Evolutionary conservation across 2,113 vertebrate genomes (phyloP).

Genomic region (Castor canadensis): DNA sequence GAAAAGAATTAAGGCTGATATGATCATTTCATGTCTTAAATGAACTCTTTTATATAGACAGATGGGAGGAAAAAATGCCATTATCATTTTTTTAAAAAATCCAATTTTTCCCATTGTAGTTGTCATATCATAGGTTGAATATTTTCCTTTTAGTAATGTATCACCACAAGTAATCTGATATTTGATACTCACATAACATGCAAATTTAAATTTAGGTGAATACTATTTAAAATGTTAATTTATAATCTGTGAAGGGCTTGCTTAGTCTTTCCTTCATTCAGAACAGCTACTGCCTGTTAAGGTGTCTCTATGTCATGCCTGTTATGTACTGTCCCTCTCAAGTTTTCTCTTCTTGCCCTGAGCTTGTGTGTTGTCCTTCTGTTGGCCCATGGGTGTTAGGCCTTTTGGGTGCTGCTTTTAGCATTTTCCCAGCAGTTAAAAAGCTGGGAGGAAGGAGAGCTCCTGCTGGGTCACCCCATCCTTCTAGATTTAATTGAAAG

Average conservation of each 20-base stretch:
- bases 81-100: conserved; percentile 75
- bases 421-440: not conserved
- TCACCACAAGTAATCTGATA: not conserved
- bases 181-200: not conserved
- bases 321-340: not conserved
- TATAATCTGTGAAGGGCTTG: not conserved
- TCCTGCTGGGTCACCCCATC: not conserved
- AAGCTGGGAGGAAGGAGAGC: not conserved
- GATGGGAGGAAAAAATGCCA: conserved; percentile 19
- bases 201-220: conserved; percentile 13
- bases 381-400: not conserved
- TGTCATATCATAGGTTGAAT: conserved; percentile 58
- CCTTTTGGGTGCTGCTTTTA: not conserved
- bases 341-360: not conserved
- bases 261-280: not conserved
- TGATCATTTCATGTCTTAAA: conserved; percentile 79
- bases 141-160: conserved; percentile 75
- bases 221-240: not conserved
- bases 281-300: not conserved
- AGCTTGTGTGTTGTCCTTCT: not conserved
- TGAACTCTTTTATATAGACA: conserved; percentile 73
- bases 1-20: conserved; percentile 76
- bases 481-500: not conserved
- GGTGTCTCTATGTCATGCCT: not conserved
- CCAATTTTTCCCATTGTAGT: conserved; percentile 13